Evolutionary conservation across 2,888 invertebrate species (phyloP), one percentile per base, ranked within the genome.

Genomic region (Galerucella calmariensis): DNA sequence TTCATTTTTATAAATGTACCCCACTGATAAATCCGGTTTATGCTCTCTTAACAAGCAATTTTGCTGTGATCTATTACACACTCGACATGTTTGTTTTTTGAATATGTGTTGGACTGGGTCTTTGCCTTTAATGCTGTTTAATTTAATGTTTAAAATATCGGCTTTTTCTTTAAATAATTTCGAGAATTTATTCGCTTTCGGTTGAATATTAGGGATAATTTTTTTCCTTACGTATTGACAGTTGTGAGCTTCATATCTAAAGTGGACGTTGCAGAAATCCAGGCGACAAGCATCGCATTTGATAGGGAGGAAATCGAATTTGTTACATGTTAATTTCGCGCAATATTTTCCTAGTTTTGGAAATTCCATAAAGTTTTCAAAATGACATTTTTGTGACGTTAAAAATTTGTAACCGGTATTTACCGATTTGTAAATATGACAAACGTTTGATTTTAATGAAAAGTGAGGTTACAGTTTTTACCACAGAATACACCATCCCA

Each of bases 311-410:
- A 69, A 69, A 27, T 69, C 44, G 27, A 61, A 46, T 61, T 46
- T 58, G 10, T 69, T 59, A 56, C 69, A 69, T 46, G 58, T 44
- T 69, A 69, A 16, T 69, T 69, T 69, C 10, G 69, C 11, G 10
- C 69, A 69, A n/a, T 69, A 61, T 46, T 59, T 69, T 59, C 69
- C 69, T 58, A 59, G 11, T 41, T 12, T 44, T 14, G 24, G 27
- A 41, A 69, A 69, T 59, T 69, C 59, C 69, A 69, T 69, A 56
- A 56, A 56, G 12, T 2, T 46, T 27, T 68, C 44, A 35, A 14
- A 53, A 10, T 67, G 14, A 51, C 51, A 66, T 48, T 3, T 44
- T 69, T 67, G 16, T 20, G 20, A 44, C 46, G 20, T 27, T 65
- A 12, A 46, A 56, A 51, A 16, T 58, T 20, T 20, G 20, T 20